A percentile compares a stretch with the other conserved stretches of the same genome.
Evolutionary conservation across 23 tunicate genomes (phyloP).

Genomic region (Trididemnum nubilum): DNA sequence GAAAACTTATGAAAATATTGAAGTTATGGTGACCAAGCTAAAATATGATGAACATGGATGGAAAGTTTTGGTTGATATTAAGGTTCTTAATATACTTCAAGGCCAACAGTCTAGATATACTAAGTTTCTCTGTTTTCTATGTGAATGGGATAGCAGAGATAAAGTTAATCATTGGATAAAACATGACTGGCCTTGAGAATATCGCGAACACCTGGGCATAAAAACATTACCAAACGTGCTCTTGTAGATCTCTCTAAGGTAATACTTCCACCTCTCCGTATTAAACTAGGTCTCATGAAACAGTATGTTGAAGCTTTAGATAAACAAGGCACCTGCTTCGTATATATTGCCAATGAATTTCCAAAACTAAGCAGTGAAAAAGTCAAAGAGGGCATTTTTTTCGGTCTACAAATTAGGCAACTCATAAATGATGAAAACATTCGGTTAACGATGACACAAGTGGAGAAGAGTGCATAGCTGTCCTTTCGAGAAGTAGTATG

Average conservation of each 20-base stretch:
- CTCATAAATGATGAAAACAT: slow-evolving; percentile 20
- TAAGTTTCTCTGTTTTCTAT: slow-evolving; percentile 17
- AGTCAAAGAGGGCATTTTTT: slow-evolving; percentile 27
- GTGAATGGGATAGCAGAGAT: slow-evolving; percentile 25
- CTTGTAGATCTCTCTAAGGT: too few relatives aligned
- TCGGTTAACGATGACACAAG: slow-evolving; percentile 16
- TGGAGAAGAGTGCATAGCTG: slow-evolving; percentile 24
- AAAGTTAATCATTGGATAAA: slow-evolving; percentile 11
- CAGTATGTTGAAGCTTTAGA: slow-evolving; percentile 13
- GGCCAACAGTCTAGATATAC: too few relatives aligned
- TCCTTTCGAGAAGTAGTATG: slow-evolving; percentile 19
- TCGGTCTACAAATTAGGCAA: slow-evolving; percentile 31
- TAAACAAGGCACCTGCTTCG: slow-evolving; percentile 19
- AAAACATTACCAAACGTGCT: not conserved
- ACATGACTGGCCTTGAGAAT: slow-evolving; percentile 24
- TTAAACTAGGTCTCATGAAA: slow-evolving; percentile 11
- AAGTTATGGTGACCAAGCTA: slow-evolving; percentile 10
- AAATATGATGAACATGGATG: slow-evolving; percentile 11
- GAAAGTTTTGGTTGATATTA: slow-evolving; percentile 20
- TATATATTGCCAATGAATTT: slow-evolving; percentile 8
- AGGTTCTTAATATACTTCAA: not conserved
- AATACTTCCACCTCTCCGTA: not conserved
- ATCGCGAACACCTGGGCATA: slow-evolving; percentile 18
- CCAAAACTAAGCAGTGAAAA: slow-evolving; percentile 17
- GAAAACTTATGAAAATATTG: too few relatives aligned